A percentile compares a stretch with the other conserved stretches of the same genome.
Conservation (phyloP, 35 echinoderm and acorn worm genomes). For the Ptychodera flava region DNA sequence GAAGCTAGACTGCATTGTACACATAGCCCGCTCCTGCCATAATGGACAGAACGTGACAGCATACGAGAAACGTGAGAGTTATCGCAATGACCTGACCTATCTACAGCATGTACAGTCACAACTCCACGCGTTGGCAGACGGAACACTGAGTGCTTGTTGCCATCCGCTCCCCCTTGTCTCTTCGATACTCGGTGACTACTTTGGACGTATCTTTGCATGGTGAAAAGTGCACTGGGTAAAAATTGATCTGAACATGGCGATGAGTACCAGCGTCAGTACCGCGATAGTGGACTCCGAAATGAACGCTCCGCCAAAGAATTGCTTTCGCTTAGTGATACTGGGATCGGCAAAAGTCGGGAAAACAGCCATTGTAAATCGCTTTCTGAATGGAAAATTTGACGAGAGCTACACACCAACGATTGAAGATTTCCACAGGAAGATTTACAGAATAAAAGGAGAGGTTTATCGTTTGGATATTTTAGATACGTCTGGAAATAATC, state of each 20-base stretch:
- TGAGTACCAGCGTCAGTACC: not conserved
- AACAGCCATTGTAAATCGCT: conserved; percentile 74
- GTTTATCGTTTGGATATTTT: conserved; percentile 83
- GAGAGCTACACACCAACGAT: conserved; percentile 82
- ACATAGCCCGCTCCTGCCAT: too few relatives aligned
- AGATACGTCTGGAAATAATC: conserved; percentile 80
- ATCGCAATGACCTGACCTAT: not conserved
- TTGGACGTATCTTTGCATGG: not conserved
- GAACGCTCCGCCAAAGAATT: conserved; percentile 78
- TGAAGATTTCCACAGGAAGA: conserved; percentile 86
- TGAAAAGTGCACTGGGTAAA: not conserved
- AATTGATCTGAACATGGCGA: not conserved
- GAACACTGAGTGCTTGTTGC: not conserved
- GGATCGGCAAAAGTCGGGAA: conserved; percentile 76
- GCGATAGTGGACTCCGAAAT: conserved; percentile 75
- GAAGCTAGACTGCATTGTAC: too few relatives aligned
- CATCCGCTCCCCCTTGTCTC: not conserved
- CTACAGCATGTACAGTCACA: not conserved
- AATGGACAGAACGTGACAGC: not conserved
- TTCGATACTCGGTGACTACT: not conserved
- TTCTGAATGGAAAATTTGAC: conserved; percentile 57
- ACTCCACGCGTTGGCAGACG: not conserved
- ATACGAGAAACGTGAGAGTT: not conserved
- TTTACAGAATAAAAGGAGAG: conserved; percentile 80
- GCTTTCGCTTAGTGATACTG: conserved; percentile 67